A percentile compares a stretch with the other conserved stretches of the same genome.
Conservation (phyloP, 2,888 invertebrate genomes). For the Eristalis pertinax region DNA sequence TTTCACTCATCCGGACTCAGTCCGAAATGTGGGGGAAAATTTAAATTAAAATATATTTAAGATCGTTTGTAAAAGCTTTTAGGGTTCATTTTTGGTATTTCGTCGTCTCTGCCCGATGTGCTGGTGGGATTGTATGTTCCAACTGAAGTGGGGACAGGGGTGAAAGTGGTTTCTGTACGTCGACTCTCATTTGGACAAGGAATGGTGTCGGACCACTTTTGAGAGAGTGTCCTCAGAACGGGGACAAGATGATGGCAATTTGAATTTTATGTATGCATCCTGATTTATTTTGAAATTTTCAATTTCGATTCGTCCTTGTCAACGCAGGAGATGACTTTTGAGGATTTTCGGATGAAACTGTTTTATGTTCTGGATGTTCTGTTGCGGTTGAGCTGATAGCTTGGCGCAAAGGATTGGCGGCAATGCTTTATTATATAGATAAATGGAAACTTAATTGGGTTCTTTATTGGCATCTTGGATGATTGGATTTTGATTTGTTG, state of each 20-base stretch:
- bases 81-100: background rate
- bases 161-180: background rate
- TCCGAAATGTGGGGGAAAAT: slow-evolving; percentile 3
- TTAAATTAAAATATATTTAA: slow-evolving; percentile 44
- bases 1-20: slow-evolving; percentile 47
- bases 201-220: background rate
- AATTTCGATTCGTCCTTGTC: slow-evolving; percentile 29
- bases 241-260: slow-evolving; percentile 22
- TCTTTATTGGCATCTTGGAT: background rate
- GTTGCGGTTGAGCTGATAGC: background rate
- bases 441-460: background rate
- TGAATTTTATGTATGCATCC: slow-evolving; percentile 28
- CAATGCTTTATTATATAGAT: background rate
- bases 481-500: background rate
- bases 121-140: background rate
- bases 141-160: background rate
- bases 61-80: slow-evolving; percentile 10
- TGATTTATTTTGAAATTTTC: slow-evolving; percentile 33
- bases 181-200: background rate
- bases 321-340: slow-evolving; percentile 4
- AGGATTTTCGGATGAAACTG: background rate
- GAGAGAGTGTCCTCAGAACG: background rate
- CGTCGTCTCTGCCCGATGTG: background rate
- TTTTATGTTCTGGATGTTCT: background rate
- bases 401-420: background rate